Base-by-base conservation (phyloP, 1,140 invertebrate genomes). In the Calosoma granatense region DNA sequence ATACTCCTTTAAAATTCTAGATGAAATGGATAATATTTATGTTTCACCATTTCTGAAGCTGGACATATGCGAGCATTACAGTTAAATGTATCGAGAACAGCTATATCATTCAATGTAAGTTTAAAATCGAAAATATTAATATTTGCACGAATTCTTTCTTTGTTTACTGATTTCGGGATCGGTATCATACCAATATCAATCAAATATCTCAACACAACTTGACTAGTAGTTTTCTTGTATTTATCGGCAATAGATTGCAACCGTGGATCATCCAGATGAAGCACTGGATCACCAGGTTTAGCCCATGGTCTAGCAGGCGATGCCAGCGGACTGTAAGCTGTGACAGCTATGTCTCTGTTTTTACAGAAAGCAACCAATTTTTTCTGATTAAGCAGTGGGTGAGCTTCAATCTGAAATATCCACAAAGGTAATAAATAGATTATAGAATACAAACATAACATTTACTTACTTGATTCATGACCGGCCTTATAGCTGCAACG, bases 321-420 rank as follows among this genome's bases (percentile, higher is more conserved):
- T 12, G 86, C 88, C 3, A 84, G 64, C 1, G 82, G 79, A 62
- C 75, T 73, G 67, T 83, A 85, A 3, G 78, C 81, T n/a, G 76
- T 81, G 1, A 85, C 63, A 2, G 70, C 61, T 51, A 88, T 84
- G 6, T 69, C 72, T 47, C 72, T 75, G 51, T 72, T 51, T 60
- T 78, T 76, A 64, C 85, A 87, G 59, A 80, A 85, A 2, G 79
- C 70, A 19, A 79, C 70, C 19, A 89, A 67, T 56, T 82, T 74
- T 9, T 67, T 75, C 67, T 89, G 85, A 30, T 72, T 81, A 56
- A 86, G 70, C 64, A 86, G 87, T 0, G 80, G 79, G 67, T 88
- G 84, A 54, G 79, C 80, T 71, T 93, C 90, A 57, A 88, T 79
- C 76, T 92, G 89, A 36, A 11, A 57, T 4, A 22, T 51, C 51